phyloP scores from a whole-genome alignment of 2,797 vertebrate genomes.

The Siniperca scherzeri region DNA sequence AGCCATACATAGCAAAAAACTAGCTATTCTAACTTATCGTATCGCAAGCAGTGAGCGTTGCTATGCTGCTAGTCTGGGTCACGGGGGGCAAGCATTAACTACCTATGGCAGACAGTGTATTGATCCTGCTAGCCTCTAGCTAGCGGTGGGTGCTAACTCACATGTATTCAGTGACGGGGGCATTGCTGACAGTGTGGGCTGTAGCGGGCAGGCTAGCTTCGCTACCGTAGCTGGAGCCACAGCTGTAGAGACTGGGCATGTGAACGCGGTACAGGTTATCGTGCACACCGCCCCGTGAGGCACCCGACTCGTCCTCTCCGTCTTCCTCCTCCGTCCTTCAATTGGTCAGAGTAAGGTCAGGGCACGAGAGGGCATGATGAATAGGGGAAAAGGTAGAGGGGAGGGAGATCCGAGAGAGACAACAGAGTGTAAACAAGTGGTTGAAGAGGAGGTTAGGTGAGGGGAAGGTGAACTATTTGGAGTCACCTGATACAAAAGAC shows the following conservation, averaged over 20 bases:
- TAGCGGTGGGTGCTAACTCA: conserved; percentile 87
- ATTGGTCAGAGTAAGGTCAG: conserved; percentile 69
- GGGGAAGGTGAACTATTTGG: conserved; percentile 60
- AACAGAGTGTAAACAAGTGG: conserved; percentile 84
- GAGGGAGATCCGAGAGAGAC: conserved; percentile 80
- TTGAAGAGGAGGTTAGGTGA: conserved; percentile 77
- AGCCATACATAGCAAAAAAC: conserved; percentile 41
- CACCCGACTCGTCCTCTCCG: conserved; percentile 93
- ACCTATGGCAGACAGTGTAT: conserved; percentile 72
- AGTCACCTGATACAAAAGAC: conserved; percentile 56
- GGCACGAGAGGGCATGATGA: conserved; percentile 71
- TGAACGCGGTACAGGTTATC: conserved; percentile 99
- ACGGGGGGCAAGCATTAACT: conserved; percentile 66
- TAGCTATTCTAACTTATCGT: conserved; percentile 31
- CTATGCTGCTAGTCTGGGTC: conserved; percentile 54
- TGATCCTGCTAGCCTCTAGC: conserved; percentile 72
- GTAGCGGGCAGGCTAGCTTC: conserved; percentile 98
- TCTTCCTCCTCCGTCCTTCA: conserved; percentile 94
- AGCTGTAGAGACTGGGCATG: conserved; percentile 99
- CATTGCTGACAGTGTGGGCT: conserved; percentile 99
- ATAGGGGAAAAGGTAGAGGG: conserved; percentile 62
- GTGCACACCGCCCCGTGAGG: conserved; percentile 85
- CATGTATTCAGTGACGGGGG: conserved; percentile 99
- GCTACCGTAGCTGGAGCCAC: conserved; percentile 98
- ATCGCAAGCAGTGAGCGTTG: conserved; percentile 55